Evolutionary conservation across 64 coral and sea anemone species (phyloP).

Genomic region (Actinia equina): DNA sequence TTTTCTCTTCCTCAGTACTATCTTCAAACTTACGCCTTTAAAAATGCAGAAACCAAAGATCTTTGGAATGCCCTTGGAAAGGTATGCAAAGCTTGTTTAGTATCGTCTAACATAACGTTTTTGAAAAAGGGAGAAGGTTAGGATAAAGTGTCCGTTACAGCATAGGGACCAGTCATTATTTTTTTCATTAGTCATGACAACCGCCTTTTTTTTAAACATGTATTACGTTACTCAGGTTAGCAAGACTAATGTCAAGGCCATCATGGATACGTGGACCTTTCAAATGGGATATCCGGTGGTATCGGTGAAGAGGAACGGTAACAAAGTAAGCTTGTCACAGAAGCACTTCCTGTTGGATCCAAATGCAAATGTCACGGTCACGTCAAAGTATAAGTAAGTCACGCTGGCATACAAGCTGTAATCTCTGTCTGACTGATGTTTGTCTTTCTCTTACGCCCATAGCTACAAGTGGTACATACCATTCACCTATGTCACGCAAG

Average conservation of each 20-base stretch:
- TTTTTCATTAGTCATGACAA: no score
- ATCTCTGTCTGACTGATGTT: not conserved
- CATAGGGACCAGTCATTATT: no score
- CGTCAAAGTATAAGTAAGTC: conserved; percentile 74
- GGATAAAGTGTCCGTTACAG: no score
- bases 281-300: conserved; percentile 94
- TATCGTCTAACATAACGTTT: no score
- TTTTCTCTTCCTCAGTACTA: conserved; percentile 58
- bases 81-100: conserved; percentile 28
- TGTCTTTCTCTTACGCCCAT: not conserved
- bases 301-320: conserved; percentile 35
- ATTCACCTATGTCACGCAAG: conserved; percentile 45
- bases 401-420: not conserved
- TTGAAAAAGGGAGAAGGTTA: no score
- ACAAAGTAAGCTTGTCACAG: conserved; percentile 52
- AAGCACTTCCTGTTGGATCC: conserved; percentile 87
- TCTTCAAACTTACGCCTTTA: conserved; percentile 73
- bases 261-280: conserved; percentile 98
- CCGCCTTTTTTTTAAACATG: no score
- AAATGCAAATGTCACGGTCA: conserved; percentile 58
- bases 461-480: conserved; percentile 95
- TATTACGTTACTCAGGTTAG: conserved; percentile 16
- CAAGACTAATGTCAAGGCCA: conserved; percentile 63
- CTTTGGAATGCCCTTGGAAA: conserved; percentile 85
- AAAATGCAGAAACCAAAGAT: conserved; percentile 81